Evolutionary conservation across 2,113 vertebrate genomes (phyloP), one percentile per base, ranked within the genome.

Genomic region (Athene noctua): DNA sequence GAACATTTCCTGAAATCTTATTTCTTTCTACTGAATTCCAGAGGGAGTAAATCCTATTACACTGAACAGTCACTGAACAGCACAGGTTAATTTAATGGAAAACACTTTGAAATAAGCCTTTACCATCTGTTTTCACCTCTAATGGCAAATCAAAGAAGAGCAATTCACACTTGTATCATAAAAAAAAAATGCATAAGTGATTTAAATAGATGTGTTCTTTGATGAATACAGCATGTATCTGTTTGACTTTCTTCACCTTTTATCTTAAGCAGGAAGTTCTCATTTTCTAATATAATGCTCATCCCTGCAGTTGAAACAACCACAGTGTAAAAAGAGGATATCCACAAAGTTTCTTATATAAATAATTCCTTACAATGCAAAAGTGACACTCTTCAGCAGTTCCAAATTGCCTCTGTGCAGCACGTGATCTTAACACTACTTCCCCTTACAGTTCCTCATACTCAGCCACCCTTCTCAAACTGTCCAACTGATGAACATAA

Each of bases 81-180:
- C 71, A 92, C 54, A 97, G 96, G 96, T 97, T 96, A 97, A 96
- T 97, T 96, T 96, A 95, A 97, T 95, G 93, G 87, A 90, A 95
- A 96, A 90, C 78, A 93, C 80, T 96, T 80, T 22, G 49, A 97
- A 97, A 96, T 79, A 94, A 96, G 65, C 38, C 90, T 92, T 96
- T 96, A 77, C 95, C 97, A 97, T 97, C 97, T 97, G 97, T 86
- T 96, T 97, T 94, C 90, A 96, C 90, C 86, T 96, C 92, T 93
- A 97, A 97, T 92, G 80, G 88, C 95, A 94, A 92, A 94, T 93
- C 90, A 86, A 95, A 97, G 82, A 94, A 73, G 80, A 95, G 94
- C 67, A 13, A 93, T 94, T 96, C 95, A 96, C 95, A 84, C 58
- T 80, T 61, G 86, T 54, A 86, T 91, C 78, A 96, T 96, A 88